Percentiles rank a stretch among this genome's conserved stretches.
These are phyloP conservation scores for Pseudotriccus pelzelni DNA, from an alignment of 2,797 vertebrate species.

Conservation along the genomic window DNA sequence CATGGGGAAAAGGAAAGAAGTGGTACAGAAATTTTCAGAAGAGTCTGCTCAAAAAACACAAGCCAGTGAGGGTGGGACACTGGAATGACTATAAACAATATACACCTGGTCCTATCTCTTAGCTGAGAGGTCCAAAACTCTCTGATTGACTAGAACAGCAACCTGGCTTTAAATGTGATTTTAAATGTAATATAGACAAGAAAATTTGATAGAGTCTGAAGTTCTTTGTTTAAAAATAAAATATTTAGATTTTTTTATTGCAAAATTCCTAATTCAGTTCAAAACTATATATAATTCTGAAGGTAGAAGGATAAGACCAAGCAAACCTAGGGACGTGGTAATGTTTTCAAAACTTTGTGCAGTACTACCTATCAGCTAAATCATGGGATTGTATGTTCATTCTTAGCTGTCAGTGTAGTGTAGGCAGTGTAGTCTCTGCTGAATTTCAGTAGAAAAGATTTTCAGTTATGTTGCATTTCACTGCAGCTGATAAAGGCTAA, in stretches of 20 bases:
- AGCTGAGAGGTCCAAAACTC: neutral
- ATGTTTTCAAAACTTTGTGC: neutral
- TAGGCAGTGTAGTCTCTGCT: neutral
- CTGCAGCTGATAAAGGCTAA: neutral
- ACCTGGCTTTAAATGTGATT: neutral
- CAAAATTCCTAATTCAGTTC: neutral
- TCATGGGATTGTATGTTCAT: neutral
- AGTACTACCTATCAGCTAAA: neutral
- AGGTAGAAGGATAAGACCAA: neutral
- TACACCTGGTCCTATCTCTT: neutral
- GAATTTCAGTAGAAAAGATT: neutral
- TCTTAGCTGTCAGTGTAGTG: neutral
- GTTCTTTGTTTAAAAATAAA: neutral
- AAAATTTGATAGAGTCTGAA: neutral
- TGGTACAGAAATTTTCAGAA: neutral
- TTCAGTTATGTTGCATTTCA: neutral
- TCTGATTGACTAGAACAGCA: neutral
- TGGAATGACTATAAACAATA: neutral
- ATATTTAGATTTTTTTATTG: neutral
- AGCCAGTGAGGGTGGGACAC: neutral
- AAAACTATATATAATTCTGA: neutral
- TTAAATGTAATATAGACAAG: neutral
- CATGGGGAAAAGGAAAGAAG: neutral
- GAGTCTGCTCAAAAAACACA: neutral
- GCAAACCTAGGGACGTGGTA: fast-evolving